Evolutionary conservation across 2,888 invertebrate genomes (phyloP), one percentile per base, ranked within the genome.

Genomic region (Molanna angustata): DNA sequence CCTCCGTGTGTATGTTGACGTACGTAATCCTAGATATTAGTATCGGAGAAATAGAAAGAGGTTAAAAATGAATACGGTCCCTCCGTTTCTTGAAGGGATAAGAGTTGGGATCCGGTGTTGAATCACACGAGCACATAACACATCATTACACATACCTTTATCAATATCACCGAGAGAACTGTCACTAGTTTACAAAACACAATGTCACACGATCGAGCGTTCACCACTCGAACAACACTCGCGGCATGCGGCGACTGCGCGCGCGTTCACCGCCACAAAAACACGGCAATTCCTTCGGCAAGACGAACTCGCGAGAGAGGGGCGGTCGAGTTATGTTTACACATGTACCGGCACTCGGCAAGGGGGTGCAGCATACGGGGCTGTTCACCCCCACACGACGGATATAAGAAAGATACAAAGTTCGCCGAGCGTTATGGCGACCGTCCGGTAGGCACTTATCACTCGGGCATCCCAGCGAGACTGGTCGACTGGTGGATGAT

Each of bases 401-500:
- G 22, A n/a, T 33, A 35, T 18, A 47, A 6, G 37, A 16, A 35
- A n/a, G 13, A 13, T 19, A 18, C 14, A 11, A 45, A 19, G 32
- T 44, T 32, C 52, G 47, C n/a, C 33, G 41, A 13, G 18, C 50
- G 44, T 3, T 43, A 19, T 37, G 40, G 35, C 41, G 27, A 19
- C 44, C 37, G 54, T 49, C 35, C 42, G 49, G 37, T 37, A 54
- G 52, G 51, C 53, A 54, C 60, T 40, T 41, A 43, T 40, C 56
- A 41, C 50, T 16, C 54, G 53, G 33, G 52, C 54, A 55, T 52
- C 50, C 57, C 56, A 51, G 44, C 52, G 48, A 46, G 55, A 56
- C 59, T 57, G 37, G 7, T 11, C 18, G 16, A 37, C n/a, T n/a
- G 37, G 16, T 37, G 7, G 13, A 13, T 9, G 41, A 19, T 41